These are phyloP conservation scores for Marronus borbonicus DNA, from an alignment of 2,888 invertebrate genomes.

Conservation along the genomic window DNA sequence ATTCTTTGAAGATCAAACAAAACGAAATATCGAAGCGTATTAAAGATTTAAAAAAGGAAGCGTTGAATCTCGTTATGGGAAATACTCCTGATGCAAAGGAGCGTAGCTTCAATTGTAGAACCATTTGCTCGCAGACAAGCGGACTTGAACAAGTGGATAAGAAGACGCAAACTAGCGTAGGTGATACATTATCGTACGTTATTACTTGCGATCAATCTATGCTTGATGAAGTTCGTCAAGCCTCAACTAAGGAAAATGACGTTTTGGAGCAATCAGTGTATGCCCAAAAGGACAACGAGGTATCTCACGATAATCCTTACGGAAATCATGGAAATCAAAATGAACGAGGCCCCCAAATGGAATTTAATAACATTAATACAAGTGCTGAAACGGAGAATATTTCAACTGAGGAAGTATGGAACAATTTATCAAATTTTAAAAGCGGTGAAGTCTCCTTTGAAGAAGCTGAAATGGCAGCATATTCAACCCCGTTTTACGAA, in stretches of 20 bases:
- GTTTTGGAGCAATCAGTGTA: neutral
- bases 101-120: neutral
- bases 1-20: neutral
- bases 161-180: slow-evolving; percentile 41
- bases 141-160: slow-evolving; percentile 17
- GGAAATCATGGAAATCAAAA: neutral
- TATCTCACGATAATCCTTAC: neutral
- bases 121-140: slow-evolving; percentile 20
- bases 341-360: too few relatives aligned
- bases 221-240: neutral
- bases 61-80: neutral
- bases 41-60: neutral
- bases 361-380: too few relatives aligned
- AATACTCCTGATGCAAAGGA: neutral
- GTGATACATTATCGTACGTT: neutral
- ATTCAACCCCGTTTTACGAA: slow-evolving; percentile 46
- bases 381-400: neutral
- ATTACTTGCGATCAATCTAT: neutral
- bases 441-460: slow-evolving; percentile 46
- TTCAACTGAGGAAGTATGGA: slow-evolving; percentile 21
- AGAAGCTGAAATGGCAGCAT: slow-evolving; percentile 48
- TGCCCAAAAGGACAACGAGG: slow-evolving; percentile 1
- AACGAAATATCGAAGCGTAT: neutral
- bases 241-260: neutral
- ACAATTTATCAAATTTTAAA: slow-evolving; percentile 1